Percentiles rank a stretch among this genome's conserved stretches.
Conservation (phyloP, 2,113 vertebrate species). For the Pogona vitticeps region DNA sequence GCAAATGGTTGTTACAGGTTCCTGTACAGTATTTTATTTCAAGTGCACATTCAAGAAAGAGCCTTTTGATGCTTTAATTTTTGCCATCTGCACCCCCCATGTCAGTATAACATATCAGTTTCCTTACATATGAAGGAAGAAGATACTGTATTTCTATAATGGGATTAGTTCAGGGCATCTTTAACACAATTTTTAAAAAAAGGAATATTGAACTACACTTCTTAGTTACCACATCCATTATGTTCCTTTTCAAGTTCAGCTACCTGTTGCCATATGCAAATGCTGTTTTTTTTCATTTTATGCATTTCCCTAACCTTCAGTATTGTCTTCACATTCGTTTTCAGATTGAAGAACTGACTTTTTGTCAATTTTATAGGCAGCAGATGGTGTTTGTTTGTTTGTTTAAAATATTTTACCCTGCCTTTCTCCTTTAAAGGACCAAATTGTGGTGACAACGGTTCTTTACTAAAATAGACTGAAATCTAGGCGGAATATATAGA, state of each 20-base stretch:
- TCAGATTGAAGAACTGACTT: not conserved
- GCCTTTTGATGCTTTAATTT: not conserved
- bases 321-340: accelerated
- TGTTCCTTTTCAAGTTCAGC: not conserved
- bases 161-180: not conserved
- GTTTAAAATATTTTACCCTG: too few relatives aligned
- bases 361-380: not conserved
- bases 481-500: not conserved
- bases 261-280: slow-evolving; percentile 10
- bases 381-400: too few relatives aligned
- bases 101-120: not conserved
- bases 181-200: not conserved
- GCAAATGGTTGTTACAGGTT: not conserved
- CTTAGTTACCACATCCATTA: not conserved
- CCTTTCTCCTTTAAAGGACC: too few relatives aligned
- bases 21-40: not conserved
- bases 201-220: not conserved
- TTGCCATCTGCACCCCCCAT: not conserved
- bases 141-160: not conserved
- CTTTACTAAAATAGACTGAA: not conserved
- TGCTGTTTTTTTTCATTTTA: not conserved
- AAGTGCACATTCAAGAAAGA: accelerated
- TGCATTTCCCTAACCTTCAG: not conserved
- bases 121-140: not conserved
- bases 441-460: not conserved